These are phyloP conservation scores for Eumeta japonica DNA, from an alignment of 1,140 invertebrate genomes.

Conservation along the genomic window DNA sequence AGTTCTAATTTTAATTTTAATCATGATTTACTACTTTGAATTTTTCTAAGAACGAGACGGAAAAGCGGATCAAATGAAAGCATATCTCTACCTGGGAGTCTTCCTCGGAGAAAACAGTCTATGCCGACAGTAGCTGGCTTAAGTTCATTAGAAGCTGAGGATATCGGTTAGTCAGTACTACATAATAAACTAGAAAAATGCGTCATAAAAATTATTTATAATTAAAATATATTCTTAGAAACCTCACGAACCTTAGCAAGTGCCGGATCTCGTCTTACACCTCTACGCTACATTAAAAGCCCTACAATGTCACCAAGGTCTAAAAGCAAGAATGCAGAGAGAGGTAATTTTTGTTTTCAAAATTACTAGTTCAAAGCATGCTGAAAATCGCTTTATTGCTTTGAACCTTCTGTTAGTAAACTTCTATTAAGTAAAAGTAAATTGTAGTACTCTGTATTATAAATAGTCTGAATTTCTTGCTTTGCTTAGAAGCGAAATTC, in stretches of 20 bases:
- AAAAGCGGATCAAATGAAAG: constrained; percentile 59
- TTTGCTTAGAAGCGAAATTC: constrained; percentile 46
- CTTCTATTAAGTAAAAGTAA: neutral
- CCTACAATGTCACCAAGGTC: constrained; percentile 37
- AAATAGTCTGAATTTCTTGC: neutral
- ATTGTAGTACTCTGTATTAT: neutral
- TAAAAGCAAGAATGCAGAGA: constrained; percentile 32
- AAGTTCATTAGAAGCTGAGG: constrained; percentile 56
- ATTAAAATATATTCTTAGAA: constrained; percentile 12
- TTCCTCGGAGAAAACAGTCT: constrained; percentile 65
- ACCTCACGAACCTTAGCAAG: constrained; percentile 32
- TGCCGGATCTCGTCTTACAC: constrained; percentile 41
- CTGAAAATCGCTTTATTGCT: too few species aligned
- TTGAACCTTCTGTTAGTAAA: too few species aligned
- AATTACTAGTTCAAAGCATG: too few species aligned
- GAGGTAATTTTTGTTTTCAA: constrained; percentile 22
- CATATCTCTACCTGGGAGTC: constrained; percentile 64
- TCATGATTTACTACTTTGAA: constrained; percentile 2
- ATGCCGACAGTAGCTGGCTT: constrained; percentile 51
- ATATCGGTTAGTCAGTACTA: constrained; percentile 32
- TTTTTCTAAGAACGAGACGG: constrained; percentile 31
- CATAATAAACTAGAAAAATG: too few species aligned
- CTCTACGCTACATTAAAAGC: constrained; percentile 41
- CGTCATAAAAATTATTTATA: constrained; percentile 1
- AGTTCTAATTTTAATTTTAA: neutral